Evolutionary conservation across 2,888 invertebrate species (phyloP), one percentile per base, ranked within the genome.

Genomic region (Eugnorisma glareosa): DNA sequence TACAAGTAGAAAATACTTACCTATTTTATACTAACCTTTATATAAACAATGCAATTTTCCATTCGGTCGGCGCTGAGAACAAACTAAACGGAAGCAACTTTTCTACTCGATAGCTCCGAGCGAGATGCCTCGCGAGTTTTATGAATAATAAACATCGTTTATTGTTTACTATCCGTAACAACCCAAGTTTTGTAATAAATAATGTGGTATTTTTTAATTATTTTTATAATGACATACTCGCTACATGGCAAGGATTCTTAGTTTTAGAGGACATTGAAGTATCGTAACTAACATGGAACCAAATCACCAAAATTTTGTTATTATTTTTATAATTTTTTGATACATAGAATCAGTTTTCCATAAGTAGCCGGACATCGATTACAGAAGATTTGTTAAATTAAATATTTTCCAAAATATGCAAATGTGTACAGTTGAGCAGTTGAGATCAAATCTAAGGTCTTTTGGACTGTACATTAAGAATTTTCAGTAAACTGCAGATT

Each of bases 11-110:
- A 81, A 82, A 74, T 68, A 75, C 63, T 64, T 67, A 78, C 67
- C 75, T 79, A 87, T 85, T 80, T 79, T 71, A 64, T 84, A 71
- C 64, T 76, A 75, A 78, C 74, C 72, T 85, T 79, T 83, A 77
- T 84, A 88, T 85, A 86, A 87, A 89, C 86, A 89, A 88, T 88
- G 87, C 88, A 91, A 90, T 91, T 89, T 91, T 90, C 91, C 86
- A 90, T 89, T 90, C 84, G 84, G 82, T 85, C 83, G 84, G 79
- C 80, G 87, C 74, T 84, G 82, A 79, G 79, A 79, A 84, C 89
- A 86, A 89, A 89, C 86, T 87, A 85, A 88, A 90, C 83, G 86
- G 82, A 81, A 85, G 77, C 84, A 90, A 90, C 85, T 91, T 89
- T 89, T 86, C 86, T 86, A 86, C 88, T 91, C 88, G 83, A 89